Percentiles rank a stretch among this genome's conserved stretches.
These are phyloP conservation scores for Aphelinus atriplicis DNA, from an alignment of 1,140 invertebrate genomes.

Conservation along the genomic window DNA sequence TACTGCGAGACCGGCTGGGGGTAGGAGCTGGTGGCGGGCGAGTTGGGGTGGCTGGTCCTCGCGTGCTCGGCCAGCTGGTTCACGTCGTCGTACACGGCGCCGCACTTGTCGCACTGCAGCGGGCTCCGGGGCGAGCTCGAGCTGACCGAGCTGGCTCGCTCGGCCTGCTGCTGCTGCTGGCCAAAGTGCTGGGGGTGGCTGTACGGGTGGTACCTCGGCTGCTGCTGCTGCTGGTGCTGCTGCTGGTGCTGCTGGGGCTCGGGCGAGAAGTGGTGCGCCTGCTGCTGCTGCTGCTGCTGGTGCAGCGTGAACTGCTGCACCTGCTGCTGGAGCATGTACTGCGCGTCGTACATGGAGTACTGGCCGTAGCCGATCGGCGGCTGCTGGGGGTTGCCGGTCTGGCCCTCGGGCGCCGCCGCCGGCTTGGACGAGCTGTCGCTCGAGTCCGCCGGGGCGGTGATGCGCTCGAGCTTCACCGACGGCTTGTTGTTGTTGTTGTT, in stretches of 20 bases:
- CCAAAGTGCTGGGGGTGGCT: conserved; percentile 67
- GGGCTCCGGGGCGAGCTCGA: conserved; percentile 74
- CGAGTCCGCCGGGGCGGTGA: conserved; percentile 71
- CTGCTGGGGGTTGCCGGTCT: conserved; percentile 17
- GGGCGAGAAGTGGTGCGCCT: conserved; percentile 55
- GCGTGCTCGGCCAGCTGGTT: conserved; percentile 77
- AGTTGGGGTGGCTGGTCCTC: conserved; percentile 73
- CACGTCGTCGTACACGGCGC: conserved; percentile 78
- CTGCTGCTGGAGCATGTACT: conserved; percentile 53
- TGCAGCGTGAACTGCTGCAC: conserved; percentile 58
- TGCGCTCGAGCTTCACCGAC: conserved; percentile 60
- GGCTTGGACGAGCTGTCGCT: conserved; percentile 65
- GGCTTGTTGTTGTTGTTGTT: conserved; percentile 48
- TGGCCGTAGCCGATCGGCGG: conserved; percentile 30
- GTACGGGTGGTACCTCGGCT: conserved; percentile 57
- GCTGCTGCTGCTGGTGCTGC: background rate
- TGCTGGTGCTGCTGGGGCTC: conserved; percentile 1
- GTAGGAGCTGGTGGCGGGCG: conserved; percentile 58
- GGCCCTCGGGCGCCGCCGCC: conserved; percentile 50
- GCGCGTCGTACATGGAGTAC: conserved; percentile 36
- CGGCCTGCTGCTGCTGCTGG: conserved; percentile 63
- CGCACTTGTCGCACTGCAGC: conserved; percentile 83
- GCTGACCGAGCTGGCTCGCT: conserved; percentile 69
- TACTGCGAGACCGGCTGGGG: conserved; percentile 17
- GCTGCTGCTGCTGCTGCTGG: conserved; percentile 3